Evolutionary conservation across 2,113 vertebrate genomes (phyloP), one percentile per base, ranked within the genome.

Genomic region (Lophius piscatorius): DNA sequence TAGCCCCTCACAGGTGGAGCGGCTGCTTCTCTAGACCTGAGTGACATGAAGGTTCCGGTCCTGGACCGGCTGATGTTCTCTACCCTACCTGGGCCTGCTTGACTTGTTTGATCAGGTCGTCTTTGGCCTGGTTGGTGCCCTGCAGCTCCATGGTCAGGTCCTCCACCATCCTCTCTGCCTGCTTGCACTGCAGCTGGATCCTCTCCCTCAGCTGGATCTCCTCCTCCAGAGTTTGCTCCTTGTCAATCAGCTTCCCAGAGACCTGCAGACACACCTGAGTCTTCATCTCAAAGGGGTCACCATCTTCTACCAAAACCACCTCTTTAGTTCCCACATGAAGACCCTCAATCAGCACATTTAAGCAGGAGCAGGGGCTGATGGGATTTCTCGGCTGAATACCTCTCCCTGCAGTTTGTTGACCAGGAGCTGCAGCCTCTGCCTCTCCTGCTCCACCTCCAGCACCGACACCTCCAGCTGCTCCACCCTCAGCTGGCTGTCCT

Each of bases 151-250:
- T 88, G 5, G 74, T 81, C 4, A 90, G 86, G 61, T 93, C 91
- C 0, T 92, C 91, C 57, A 92, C 75, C 0, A 59, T 69, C 50
- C 90, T 76, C 80, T 92, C 91, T 0, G 90, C 90, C 74, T 93
- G 92, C 51, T 89, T 91, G 3, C 87, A 89, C 84, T 90, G 89
- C 54, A 92, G 84, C 77, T 92, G 90, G 0, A 87, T 45, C 17
- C 80, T 71, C 70, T 92, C 91, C n/a, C 88, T 59, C 77, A 88
- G 69, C 88, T 92, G 91, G 78, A 91, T 92, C 87, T 92, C 92
- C 36, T 92, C 89, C 70, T 92, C 92, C 68, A 93, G 82, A 0
- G 71, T 77, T 9, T 34, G 82, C 63, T 91, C 90, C 78, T 83
- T 90, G 31, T 91, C 90, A 1, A 82, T 79, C 68, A 92, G 84